These are phyloP conservation scores for Antigone vipio DNA, from an alignment of 2,113 vertebrate genomes.

Conservation along the genomic window DNA sequence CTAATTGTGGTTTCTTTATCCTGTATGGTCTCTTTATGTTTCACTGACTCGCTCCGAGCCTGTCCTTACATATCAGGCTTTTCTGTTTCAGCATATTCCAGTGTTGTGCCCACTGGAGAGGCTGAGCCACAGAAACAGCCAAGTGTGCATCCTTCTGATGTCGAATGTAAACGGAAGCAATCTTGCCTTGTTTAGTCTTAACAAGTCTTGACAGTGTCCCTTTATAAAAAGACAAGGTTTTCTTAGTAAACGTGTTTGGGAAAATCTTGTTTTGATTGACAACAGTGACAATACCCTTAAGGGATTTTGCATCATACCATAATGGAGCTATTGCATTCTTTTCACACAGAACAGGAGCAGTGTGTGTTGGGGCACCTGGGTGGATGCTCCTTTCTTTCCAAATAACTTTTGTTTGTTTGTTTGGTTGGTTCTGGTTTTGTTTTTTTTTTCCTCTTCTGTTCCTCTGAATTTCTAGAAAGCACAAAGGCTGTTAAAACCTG, in stretches of 20 bases:
- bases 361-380: neutral
- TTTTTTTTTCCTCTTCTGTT: neutral
- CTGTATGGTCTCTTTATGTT: neutral
- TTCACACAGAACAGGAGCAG: neutral
- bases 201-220: slow-evolving; percentile 25
- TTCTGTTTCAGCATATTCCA: neutral
- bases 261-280: slow-evolving; percentile 45
- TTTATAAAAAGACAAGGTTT: slow-evolving; percentile 27
- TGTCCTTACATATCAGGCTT: neutral
- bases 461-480: neutral
- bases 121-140: neutral
- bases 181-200: slow-evolving; percentile 4
- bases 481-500: neutral
- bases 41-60: neutral
- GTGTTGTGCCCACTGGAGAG: neutral
- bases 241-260: neutral
- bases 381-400: neutral
- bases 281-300: neutral
- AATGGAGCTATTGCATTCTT: neutral
- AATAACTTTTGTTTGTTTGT: neutral
- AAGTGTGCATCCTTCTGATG: slow-evolving; percentile 15
- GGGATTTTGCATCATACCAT: neutral
- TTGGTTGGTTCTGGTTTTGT: neutral
- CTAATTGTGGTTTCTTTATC: neutral
- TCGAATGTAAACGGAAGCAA: neutral